Evolutionary conservation across 2,888 invertebrate species (phyloP).

Genomic region (Dendrolimus pini): DNA sequence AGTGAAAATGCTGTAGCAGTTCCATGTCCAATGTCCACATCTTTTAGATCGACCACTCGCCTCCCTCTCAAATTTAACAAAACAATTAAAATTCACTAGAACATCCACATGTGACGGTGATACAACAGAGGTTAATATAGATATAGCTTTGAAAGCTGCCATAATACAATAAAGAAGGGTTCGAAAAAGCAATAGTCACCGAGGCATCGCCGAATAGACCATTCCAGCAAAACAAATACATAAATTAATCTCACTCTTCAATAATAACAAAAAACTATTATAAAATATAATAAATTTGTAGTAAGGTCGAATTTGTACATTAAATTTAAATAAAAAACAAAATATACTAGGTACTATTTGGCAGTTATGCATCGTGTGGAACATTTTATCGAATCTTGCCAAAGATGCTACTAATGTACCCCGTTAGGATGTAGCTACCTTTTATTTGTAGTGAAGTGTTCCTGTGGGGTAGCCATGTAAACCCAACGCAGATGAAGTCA

Average conservation of each 20-base stretch:
- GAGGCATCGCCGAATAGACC: constrained; percentile 60
- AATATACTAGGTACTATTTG: too few relatives aligned
- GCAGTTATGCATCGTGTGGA: too few relatives aligned
- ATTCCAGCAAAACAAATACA: constrained; percentile 51
- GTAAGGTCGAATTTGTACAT: too few relatives aligned
- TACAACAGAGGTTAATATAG: constrained; percentile 42
- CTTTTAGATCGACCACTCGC: constrained; percentile 55
- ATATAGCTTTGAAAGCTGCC: constrained; percentile 39
- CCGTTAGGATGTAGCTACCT: too few relatives aligned
- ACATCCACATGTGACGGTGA: constrained; percentile 52
- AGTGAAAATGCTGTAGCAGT: constrained; percentile 49
- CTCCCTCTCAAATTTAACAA: constrained; percentile 49
- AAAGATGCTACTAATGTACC: too few relatives aligned
- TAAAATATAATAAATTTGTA: too few relatives aligned
- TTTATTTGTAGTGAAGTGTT: too few relatives aligned
- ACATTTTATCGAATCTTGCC: too few relatives aligned
- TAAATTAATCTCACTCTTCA: constrained; percentile 71
- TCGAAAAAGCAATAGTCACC: constrained; percentile 61
- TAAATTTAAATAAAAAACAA: too few relatives aligned
- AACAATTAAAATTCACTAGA: constrained; percentile 45
- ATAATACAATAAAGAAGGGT: constrained; percentile 35
- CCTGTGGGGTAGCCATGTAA: too few relatives aligned
- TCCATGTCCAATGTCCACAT: constrained; percentile 64
- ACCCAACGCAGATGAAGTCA: too few relatives aligned
- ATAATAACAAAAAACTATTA: constrained; percentile 42